Evolutionary conservation across 1,140 invertebrate species (phyloP), one percentile per base, ranked within the genome.

Genomic region (Elysia chlorotica): DNA sequence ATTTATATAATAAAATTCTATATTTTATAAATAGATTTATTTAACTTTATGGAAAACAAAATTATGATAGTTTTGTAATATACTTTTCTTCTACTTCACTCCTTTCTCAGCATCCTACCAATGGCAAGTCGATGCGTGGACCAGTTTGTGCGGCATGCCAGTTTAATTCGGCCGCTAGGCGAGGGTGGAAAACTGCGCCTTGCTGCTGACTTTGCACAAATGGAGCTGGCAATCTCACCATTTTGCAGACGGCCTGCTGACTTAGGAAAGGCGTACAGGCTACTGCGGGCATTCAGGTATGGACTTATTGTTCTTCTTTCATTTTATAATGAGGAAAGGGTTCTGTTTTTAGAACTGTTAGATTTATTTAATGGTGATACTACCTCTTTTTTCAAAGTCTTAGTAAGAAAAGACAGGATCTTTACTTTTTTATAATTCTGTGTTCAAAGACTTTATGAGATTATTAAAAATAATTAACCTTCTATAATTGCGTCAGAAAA

Each of bases 111-210:
- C 70, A 79, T 90, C 31, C 80, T 85, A 10, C 83, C 92, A 73
- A 90, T 97, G 73, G 93, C 94, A 0, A 90, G 91, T 68, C 90
- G 93, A 65, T 94, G 93, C 78, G 92, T 97, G 59, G 93, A 96
- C 76, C 87, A 96, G 35, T 96, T 98, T 85, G 90, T 97, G 1
- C 90, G 95, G 62, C 95, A 97, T 86, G 91, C 93, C 17, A 93
- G 93, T 78, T 90, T 97, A 38, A 85, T 97, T 14, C 89, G 95
- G 28, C 95, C 96, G 0, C 82, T 97, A 1, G 94, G 92, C 23
- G 90, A 91, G 56, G 93, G 92, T 70, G 95, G 95, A 0, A 90
- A 93, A 77, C 89, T 91, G 23, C 92, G 95, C 79, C 88, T 98
- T 5, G 92, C 94, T 73, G 90, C 91, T 19, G 96, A 98, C 86